Base-by-base conservation (phyloP, 2,888 invertebrate species). In the Erynnis tages region DNA sequence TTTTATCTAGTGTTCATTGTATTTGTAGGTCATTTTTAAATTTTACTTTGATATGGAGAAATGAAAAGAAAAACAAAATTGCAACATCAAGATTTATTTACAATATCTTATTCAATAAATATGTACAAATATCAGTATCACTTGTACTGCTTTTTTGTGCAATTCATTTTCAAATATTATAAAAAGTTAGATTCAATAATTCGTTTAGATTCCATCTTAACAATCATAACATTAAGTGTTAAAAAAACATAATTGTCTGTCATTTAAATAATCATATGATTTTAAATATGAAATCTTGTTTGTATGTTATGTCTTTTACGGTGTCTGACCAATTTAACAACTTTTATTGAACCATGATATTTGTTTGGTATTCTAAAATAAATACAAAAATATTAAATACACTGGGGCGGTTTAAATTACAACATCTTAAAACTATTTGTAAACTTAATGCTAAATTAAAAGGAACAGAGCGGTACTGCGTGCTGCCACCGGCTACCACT, bases 71-170 rank as follows among this genome's bases (percentile, higher is more conserved):
- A 50, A 0, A 29, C n/a, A 43, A 19, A 19, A 7, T 35, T 44
- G 34, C 50, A 52, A 52, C 50, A 52, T 52, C 35, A 44, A 35
- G 37, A 23, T 37, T 52, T 52, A 52, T 52, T 52, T 44, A 52
- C 52, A 52, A 37, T 44, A 35, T 19, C 19, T 37, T 45, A 23
- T 44, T 43, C 14, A 54, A 56, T 57, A 61, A 62, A 59, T 65
- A 64, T 63, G 49, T 64, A 64, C 61, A 65, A 54, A 53, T 55
- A 53, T 54, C 48, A 53, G 50, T 63, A 63, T 62, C 63, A 65
- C 62, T 60, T 58, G 47, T 61, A 62, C 61, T 60, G 62, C 61
- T 55, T 59, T 59, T 49, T 40, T 27, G 41, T 48, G 34, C 27
- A 35, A 21, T 17, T 19, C 3, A 11, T 43, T 53, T 21, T n/a